phyloP scores from a whole-genome alignment of 1,140 invertebrate species.

The Metaphire vulgaris region DNA sequence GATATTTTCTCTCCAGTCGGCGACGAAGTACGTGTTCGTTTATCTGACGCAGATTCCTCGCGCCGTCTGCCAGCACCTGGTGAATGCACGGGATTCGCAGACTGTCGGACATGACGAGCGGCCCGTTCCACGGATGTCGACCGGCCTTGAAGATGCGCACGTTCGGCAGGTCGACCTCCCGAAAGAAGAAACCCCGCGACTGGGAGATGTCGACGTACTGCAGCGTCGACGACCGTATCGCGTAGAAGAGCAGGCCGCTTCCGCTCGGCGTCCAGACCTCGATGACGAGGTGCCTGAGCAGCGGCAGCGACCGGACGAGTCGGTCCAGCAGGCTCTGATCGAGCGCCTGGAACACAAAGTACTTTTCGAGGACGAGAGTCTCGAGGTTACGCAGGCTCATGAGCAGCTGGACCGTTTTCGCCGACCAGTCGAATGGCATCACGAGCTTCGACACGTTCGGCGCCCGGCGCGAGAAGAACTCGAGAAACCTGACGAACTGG shows the following conservation, averaged over 20 bases:
- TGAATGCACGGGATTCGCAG: constrained; percentile 37
- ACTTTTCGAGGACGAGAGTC: constrained; percentile 45
- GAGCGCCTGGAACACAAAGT: constrained; percentile 43
- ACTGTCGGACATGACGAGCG: constrained; percentile 4
- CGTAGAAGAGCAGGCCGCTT: constrained; percentile 36
- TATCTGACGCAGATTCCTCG: constrained; percentile 37
- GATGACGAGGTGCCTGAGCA: constrained; percentile 35
- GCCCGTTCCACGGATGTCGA: constrained; percentile 23
- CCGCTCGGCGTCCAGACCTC: constrained; percentile 47
- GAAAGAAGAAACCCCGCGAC: constrained; percentile 43
- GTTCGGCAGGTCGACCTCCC: constrained; percentile 37
- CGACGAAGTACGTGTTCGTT: constrained; percentile 43
- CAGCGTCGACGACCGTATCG: constrained; percentile 35
- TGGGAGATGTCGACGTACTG: constrained; percentile 45
- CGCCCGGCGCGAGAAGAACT: constrained; percentile 36
- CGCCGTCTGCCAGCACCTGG: constrained; percentile 37
- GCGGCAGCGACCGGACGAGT: constrained; percentile 35
- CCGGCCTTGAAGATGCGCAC: constrained; percentile 26
- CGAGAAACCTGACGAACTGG: constrained; percentile 42
- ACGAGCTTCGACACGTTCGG: constrained; percentile 41
- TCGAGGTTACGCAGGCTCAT: constrained; percentile 38
- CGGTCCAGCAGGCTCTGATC: constrained; percentile 36
- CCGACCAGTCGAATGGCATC: constrained; percentile 49
- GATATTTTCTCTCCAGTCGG: constrained; percentile 34
- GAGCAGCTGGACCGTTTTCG: constrained; percentile 37